These are phyloP conservation scores for Sabatieria punctata DNA, from an alignment of 2,888 invertebrate genomes.

Conservation along the genomic window DNA sequence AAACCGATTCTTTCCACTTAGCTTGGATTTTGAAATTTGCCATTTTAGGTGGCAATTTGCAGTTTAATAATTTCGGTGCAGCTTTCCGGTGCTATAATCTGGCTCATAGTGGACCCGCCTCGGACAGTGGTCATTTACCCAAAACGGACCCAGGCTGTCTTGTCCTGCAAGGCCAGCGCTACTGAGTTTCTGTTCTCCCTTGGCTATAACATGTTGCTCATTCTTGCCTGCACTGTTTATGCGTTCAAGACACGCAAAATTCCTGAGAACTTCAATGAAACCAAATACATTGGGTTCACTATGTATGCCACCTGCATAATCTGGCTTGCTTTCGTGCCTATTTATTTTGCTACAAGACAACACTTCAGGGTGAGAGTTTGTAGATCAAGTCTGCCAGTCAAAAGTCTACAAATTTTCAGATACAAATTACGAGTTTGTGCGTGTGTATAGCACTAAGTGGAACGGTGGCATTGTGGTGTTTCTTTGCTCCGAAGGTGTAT, in stretches of 20 bases:
- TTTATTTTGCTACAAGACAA: constrained; percentile 40
- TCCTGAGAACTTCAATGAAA: constrained; percentile 62
- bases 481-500: constrained; percentile 58
- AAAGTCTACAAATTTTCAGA: constrained; percentile 39
- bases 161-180: constrained; percentile 45
- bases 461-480: constrained; percentile 52
- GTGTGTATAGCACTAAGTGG: constrained; percentile 60
- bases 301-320: constrained; percentile 68
- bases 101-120: constrained; percentile 55
- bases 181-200: constrained; percentile 55
- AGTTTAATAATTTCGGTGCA: constrained; percentile 48
- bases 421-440: constrained; percentile 56
- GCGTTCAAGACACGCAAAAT: constrained; percentile 63
- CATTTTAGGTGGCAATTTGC: constrained; percentile 44
- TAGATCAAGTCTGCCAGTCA: not conserved
- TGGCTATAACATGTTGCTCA: constrained; percentile 56
- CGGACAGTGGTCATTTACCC: constrained; percentile 37
- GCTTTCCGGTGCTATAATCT: constrained; percentile 47
- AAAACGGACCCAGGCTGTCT: constrained; percentile 22
- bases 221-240: constrained; percentile 56
- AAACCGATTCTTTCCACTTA: no score
- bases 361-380: constrained; percentile 36
- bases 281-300: constrained; percentile 62
- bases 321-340: constrained; percentile 49
- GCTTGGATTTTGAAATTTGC: not conserved